Conservation (phyloP, 2,888 invertebrate species). For the Brassicogethes aeneus region DNA sequence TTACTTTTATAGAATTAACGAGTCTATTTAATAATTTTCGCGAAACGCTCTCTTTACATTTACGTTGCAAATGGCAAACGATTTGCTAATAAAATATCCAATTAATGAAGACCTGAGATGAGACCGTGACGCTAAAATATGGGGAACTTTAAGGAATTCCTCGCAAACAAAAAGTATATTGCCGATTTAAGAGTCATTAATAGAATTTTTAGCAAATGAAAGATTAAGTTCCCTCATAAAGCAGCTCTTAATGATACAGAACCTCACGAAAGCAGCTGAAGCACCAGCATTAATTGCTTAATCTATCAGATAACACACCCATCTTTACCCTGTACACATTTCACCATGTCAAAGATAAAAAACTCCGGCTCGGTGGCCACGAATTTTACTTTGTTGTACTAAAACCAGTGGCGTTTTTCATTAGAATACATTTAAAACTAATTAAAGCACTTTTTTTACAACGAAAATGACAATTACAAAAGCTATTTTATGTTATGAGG, state of each 20-base stretch:
- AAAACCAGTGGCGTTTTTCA: not conserved
- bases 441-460: too few relatives aligned
- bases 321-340: constrained; percentile 29
- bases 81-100: not conserved
- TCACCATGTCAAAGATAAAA: constrained; percentile 18
- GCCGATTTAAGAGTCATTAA: constrained; percentile 18
- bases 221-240: constrained; percentile 31
- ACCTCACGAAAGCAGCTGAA: constrained; percentile 32
- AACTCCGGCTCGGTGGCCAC: constrained; percentile 14
- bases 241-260: constrained; percentile 33
- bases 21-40: too few relatives aligned
- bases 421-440: too few relatives aligned
- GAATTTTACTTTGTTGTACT: constrained; percentile 3
- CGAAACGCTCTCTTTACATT: too few relatives aligned
- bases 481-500: too few relatives aligned
- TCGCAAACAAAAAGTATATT: constrained; percentile 14
- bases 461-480: too few relatives aligned
- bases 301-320: constrained; percentile 37
- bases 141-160: not conserved
- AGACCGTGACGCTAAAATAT: not conserved
- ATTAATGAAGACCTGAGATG: not conserved
- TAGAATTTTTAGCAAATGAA: constrained; percentile 17
- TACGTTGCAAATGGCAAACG: too few relatives aligned
- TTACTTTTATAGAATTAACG: too few relatives aligned
- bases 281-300: constrained; percentile 37